Conservation (phyloP, 2,888 invertebrate genomes). For the Phortica magna region DNA sequence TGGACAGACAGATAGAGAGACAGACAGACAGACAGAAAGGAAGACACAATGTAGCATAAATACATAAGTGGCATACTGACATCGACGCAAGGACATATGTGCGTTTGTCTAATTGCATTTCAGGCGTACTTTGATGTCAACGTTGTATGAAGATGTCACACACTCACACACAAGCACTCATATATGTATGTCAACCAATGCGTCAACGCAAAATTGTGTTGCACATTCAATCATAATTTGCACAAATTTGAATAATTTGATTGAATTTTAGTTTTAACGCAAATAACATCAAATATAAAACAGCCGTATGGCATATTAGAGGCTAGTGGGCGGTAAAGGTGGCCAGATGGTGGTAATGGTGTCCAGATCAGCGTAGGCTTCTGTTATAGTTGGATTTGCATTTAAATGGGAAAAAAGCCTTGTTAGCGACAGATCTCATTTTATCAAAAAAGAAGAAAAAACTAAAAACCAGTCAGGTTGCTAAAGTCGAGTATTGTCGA, state of each 20-base stretch:
- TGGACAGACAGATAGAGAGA: not conserved
- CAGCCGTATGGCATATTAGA: not conserved
- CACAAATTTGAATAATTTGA: conserved; percentile 76
- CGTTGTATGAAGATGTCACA: not conserved
- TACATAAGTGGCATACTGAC: not conserved
- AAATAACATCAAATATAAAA: conserved; percentile 3
- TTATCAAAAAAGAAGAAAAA: not conserved
- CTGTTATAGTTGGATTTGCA: conserved; percentile 34
- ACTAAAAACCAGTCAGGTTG: too few relatives aligned
- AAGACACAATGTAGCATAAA: not conserved
- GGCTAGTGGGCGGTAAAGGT: not conserved
- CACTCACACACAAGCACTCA: not conserved
- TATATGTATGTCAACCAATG: conserved; percentile 38
- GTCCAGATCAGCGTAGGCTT: not conserved
- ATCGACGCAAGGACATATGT: conserved; percentile 16
- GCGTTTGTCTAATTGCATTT: conserved; percentile 57
- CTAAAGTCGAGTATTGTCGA: too few relatives aligned
- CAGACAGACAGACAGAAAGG: conserved; percentile 10
- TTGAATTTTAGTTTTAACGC: conserved; percentile 60
- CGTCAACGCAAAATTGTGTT: not conserved
- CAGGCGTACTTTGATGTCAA: conserved; percentile 11
- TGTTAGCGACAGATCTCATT: not conserved
- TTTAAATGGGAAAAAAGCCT: conserved; percentile 21
- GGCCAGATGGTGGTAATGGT: not conserved
- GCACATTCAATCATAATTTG: conserved; percentile 55